A percentile compares a stretch with the other conserved stretches of the same genome.
Conservation (phyloP, 1,140 invertebrate species). For the Caenorhabditis elegans region DNA sequence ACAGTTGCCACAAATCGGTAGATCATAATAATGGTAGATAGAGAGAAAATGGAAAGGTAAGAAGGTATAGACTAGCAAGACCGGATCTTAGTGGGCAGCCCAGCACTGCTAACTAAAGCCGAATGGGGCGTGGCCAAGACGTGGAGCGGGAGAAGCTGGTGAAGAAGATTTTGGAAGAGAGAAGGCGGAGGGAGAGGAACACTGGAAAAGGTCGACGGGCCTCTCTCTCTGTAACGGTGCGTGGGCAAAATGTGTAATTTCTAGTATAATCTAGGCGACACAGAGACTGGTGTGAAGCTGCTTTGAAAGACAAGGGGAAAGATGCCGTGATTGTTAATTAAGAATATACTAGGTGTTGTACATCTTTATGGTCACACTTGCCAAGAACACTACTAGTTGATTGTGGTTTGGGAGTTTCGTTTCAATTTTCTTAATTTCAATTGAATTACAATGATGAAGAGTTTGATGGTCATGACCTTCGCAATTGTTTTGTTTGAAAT, state of each 20-base stretch:
- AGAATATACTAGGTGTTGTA: constrained; percentile 20
- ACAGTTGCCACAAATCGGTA: background rate
- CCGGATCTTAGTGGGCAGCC: constrained; percentile 26
- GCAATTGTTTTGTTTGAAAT: background rate
- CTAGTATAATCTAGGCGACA: constrained; percentile 25
- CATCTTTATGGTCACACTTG: constrained; percentile 20
- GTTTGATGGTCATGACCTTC: background rate
- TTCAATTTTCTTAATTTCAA: background rate
- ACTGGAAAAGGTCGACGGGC: constrained; percentile 12
- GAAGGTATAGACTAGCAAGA: constrained; percentile 17
- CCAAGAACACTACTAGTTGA: background rate
- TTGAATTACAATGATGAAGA: too few relatives aligned
- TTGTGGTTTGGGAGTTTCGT: background rate
- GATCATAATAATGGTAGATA: background rate
- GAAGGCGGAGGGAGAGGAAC: background rate
- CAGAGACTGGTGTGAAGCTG: constrained; percentile 28
- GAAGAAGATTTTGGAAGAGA: background rate
- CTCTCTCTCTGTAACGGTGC: background rate
- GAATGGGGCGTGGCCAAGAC: constrained; percentile 25
- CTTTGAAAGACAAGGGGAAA: background rate
- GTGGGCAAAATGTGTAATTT: constrained; percentile 27
- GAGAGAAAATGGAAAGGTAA: constrained; percentile 22
- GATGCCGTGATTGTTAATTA: background rate
- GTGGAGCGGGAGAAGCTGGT: background rate
- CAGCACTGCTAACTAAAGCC: constrained; percentile 30